phyloP scores from a whole-genome alignment of 2,797 vertebrate genomes.

The Ambastaia sidthimunki region DNA sequence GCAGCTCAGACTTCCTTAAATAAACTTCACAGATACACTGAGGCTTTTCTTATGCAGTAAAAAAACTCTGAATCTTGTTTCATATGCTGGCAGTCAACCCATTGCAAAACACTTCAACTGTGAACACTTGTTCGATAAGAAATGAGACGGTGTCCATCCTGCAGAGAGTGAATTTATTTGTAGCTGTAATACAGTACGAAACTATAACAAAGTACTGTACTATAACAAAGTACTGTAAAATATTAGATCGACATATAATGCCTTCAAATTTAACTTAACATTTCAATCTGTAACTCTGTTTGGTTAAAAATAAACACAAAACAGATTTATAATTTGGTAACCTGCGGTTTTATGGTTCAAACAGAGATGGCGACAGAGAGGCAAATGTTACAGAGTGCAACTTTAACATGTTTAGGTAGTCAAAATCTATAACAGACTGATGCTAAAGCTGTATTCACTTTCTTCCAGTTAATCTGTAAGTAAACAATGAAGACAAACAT shows the following conservation, averaged over 20 bases:
- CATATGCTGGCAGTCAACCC: neutral
- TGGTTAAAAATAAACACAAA: too few relatives aligned
- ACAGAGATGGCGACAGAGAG: too few relatives aligned
- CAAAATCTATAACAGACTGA: neutral
- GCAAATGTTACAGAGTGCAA: too few relatives aligned
- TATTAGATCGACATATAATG: neutral
- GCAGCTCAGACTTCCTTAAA: constrained; percentile 32
- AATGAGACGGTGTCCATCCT: neutral
- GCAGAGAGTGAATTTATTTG: neutral
- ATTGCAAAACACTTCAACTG: neutral
- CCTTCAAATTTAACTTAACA: too few relatives aligned
- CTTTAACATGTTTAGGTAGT: too few relatives aligned
- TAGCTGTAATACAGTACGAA: neutral
- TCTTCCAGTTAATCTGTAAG: neutral
- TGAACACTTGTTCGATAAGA: neutral
- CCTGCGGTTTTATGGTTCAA: too few relatives aligned
- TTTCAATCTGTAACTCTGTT: too few relatives aligned
- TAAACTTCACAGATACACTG: constrained; percentile 11
- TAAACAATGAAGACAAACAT: neutral
- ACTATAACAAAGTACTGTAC: too few relatives aligned
- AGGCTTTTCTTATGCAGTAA: constrained; percentile 9
- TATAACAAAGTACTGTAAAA: too few relatives aligned
- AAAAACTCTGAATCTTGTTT: neutral
- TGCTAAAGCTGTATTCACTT: neutral
- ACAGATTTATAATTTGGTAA: too few relatives aligned